Evolutionary conservation across 1,140 invertebrate species (phyloP).

Genomic region (Oppia nitens): DNA sequence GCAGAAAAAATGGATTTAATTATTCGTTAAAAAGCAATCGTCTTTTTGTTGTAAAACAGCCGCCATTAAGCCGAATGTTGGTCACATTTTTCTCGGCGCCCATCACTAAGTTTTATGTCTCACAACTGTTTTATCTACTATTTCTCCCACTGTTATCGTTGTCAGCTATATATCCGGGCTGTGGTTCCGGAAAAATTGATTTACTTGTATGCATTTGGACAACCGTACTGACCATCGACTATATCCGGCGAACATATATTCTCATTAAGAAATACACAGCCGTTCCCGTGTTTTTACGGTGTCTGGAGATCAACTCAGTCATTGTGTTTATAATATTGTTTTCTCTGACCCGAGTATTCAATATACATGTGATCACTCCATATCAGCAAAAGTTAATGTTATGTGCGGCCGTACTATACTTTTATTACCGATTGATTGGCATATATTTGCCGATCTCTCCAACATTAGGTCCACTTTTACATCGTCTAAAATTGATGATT

Average conservation of each 20-base stretch:
- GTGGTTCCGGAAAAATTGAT: slow-evolving; percentile 29
- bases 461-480: slow-evolving; percentile 30
- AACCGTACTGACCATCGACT: slow-evolving; percentile 4
- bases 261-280: slow-evolving; percentile 20
- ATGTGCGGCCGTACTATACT: slow-evolving; percentile 27
- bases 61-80: slow-evolving; percentile 24
- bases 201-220: slow-evolving; percentile 29
- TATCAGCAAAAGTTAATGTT: slow-evolving; percentile 22
- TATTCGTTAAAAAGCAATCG: slow-evolving; percentile 12
- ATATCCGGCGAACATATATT: slow-evolving; percentile 12
- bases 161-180: slow-evolving; percentile 29
- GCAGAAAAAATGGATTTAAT: neutral
- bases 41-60: slow-evolving; percentile 15
- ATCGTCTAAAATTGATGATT: slow-evolving; percentile 32
- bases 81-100: slow-evolving; percentile 25
- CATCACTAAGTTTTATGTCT: slow-evolving; percentile 26
- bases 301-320: slow-evolving; percentile 21
- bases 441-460: slow-evolving; percentile 32
- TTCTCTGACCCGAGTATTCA: slow-evolving; percentile 18
- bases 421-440: slow-evolving; percentile 30
- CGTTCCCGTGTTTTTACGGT: slow-evolving; percentile 18
- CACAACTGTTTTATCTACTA: slow-evolving; percentile 26
- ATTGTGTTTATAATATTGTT: slow-evolving; percentile 19
- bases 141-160: slow-evolving; percentile 30
- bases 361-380: slow-evolving; percentile 16